Conservation (phyloP, 2,797 vertebrate species). For the Rachycentron canadum region DNA sequence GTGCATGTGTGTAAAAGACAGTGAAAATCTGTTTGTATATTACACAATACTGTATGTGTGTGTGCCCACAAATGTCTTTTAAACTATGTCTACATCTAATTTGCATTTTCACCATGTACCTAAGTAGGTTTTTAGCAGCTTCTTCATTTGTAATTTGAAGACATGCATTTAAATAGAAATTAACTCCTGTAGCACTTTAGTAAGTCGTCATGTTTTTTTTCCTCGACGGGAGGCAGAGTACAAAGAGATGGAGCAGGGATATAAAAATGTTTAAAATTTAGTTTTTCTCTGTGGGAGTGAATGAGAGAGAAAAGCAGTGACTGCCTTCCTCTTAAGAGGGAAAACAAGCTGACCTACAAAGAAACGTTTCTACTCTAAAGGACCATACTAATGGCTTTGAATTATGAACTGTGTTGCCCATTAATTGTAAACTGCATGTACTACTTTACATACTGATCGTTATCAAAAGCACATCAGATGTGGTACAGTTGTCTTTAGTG, state of each 20-base stretch:
- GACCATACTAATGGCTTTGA: neutral
- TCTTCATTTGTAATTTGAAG: neutral
- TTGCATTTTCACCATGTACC: neutral
- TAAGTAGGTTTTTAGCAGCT: neutral
- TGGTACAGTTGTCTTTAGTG: neutral
- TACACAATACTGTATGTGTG: neutral
- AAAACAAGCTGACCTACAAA: neutral
- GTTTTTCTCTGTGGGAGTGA: neutral
- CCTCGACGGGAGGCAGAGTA: neutral
- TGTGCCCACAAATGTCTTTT: neutral
- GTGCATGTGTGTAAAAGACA: neutral
- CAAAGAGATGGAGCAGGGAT: neutral
- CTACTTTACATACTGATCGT: neutral
- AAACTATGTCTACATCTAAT: neutral
- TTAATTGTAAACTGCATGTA: neutral
- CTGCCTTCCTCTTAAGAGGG: neutral
- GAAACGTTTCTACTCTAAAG: neutral
- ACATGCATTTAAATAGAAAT: neutral
- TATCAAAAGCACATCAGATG: neutral
- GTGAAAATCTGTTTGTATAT: slow-evolving; percentile 3
- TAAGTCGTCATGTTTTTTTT: neutral
- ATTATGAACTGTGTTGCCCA: neutral
- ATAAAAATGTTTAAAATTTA: neutral
- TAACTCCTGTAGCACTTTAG: neutral
- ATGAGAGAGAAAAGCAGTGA: neutral